Evolutionary conservation across 2,888 invertebrate genomes (phyloP).

Genomic region (Desoria tigrina): DNA sequence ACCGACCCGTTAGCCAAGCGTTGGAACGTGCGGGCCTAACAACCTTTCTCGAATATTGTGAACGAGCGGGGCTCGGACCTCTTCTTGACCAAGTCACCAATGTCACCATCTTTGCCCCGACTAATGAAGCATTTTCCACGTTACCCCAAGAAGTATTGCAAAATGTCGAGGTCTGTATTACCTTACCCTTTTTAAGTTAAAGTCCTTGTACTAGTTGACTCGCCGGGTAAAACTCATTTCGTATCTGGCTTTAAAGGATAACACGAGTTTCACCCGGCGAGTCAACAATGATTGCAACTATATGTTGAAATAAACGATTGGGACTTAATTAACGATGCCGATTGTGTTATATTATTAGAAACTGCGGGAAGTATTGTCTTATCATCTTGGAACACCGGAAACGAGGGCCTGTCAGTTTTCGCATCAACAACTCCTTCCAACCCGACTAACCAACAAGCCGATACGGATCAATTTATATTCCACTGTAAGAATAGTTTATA

Average conservation of each 20-base stretch:
- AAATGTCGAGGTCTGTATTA: constrained; percentile 43
- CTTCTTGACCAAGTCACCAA: constrained; percentile 57
- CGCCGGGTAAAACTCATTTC: constrained; percentile 12
- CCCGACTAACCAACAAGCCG: not conserved
- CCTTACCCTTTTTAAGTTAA: too few species aligned
- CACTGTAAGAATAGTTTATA: not conserved
- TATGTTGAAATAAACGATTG: too few species aligned
- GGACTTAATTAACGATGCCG: too few species aligned
- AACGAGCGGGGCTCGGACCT: constrained; percentile 57
- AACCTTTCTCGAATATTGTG: constrained; percentile 61
- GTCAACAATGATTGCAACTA: too few species aligned
- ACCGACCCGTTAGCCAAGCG: constrained; percentile 58
- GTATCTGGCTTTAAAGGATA: too few species aligned
- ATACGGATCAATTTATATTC: constrained; percentile 40
- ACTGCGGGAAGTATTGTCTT: constrained; percentile 64
- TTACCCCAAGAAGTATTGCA: constrained; percentile 47
- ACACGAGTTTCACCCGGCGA: too few species aligned
- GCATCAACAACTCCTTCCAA: constrained; percentile 41
- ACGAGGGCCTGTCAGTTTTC: constrained; percentile 59
- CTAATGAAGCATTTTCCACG: constrained; percentile 59
- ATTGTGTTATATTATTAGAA: constrained; percentile 30
- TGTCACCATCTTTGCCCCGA: constrained; percentile 61
- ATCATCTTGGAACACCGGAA: constrained; percentile 65
- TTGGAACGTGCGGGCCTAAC: constrained; percentile 66
- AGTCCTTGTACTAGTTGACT: too few species aligned